Conservation (phyloP, 1,140 invertebrate genomes). For the Mylabris phalerata region DNA sequence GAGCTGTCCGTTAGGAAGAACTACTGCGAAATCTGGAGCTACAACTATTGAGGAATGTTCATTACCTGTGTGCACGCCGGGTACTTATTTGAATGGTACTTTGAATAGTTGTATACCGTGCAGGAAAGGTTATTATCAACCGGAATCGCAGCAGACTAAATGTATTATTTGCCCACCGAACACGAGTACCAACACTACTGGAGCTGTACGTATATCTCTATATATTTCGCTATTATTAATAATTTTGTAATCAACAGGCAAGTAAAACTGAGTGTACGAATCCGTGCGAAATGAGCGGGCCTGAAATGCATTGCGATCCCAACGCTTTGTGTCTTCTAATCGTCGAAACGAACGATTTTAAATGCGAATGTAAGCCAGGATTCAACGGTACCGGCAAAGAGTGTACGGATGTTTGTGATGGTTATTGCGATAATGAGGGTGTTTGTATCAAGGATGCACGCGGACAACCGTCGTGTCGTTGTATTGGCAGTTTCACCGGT, state of each 20-base stretch:
- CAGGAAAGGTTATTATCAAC: conserved; percentile 88
- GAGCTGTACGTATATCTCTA: conserved; percentile 57
- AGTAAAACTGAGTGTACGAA: conserved; percentile 82
- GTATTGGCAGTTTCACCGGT: conserved; percentile 88
- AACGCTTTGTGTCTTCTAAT: conserved; percentile 87
- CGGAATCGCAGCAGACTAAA: conserved; percentile 78
- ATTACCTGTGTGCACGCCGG: conserved; percentile 76
- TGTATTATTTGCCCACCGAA: conserved; percentile 88
- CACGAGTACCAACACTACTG: conserved; percentile 78
- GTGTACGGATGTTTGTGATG: conserved; percentile 80
- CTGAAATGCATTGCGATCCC: conserved; percentile 76
- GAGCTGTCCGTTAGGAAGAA: conserved; percentile 80
- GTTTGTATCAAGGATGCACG: conserved; percentile 79
- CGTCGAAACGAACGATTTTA: conserved; percentile 77
- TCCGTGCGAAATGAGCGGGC: conserved; percentile 79
- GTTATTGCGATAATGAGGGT: conserved; percentile 87
- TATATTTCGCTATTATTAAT: background rate
- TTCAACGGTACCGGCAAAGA: conserved; percentile 82
- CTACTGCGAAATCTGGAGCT: conserved; percentile 77
- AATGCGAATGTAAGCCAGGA: conserved; percentile 89
- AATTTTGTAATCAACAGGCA: conserved; percentile 45
- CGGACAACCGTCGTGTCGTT: conserved; percentile 78
- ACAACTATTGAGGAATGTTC: conserved; percentile 85
- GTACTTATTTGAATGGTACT: conserved; percentile 77
- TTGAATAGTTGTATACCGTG: conserved; percentile 82